Evolutionary conservation across 1,140 invertebrate genomes (phyloP), one percentile per base, ranked within the genome.

Genomic region (Acyrthosiphon pisum): DNA sequence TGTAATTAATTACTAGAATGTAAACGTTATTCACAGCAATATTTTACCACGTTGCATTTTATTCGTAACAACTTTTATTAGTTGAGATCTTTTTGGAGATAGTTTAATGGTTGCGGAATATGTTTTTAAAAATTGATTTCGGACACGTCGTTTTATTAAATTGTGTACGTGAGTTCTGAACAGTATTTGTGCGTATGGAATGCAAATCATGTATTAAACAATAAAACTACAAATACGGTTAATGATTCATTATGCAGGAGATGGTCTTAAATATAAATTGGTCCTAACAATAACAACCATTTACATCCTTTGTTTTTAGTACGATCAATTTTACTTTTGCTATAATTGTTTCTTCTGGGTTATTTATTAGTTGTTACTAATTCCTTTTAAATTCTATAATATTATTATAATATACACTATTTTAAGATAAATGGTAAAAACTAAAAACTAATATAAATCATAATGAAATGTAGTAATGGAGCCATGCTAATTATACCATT

Each of bases 141-240:
- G 4, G 81, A 53, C 91, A 83, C 46, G 68, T 83, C 76, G 44
- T 50, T 91, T 76, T 83, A 14, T 23, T 84, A 92, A 92, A 84
- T 41, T 9, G 22, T 26, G 91, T 50, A 50, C 91, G 81, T 84
- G 90, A 76, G 90, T 91, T 50, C 84, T 92, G 48, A 48, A 92
- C 81, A 37, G 46, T 46, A 18, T 48, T 48, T 35, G 44, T 35
- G 46, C 26, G 91, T 41, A 22, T 37, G 3, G 91, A 92, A 92
- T 92, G 91, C 76, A 92, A 92, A 92, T 92, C 2, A 92, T 53
- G 30, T 48, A 41, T 26, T 26, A 35, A 84, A 84, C 76, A 92
- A 92, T 92, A 92, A 53, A 41, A 22, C 76, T 37, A 30, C n/a
- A 84, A 84, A 84, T 44, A 81, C 48, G 76, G 41, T 84, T 53